Percentiles rank a stretch among this genome's conserved stretches.
phyloP scores from a whole-genome alignment of 2,797 vertebrate genomes.

The Gobionotothen gibberifrons region DNA sequence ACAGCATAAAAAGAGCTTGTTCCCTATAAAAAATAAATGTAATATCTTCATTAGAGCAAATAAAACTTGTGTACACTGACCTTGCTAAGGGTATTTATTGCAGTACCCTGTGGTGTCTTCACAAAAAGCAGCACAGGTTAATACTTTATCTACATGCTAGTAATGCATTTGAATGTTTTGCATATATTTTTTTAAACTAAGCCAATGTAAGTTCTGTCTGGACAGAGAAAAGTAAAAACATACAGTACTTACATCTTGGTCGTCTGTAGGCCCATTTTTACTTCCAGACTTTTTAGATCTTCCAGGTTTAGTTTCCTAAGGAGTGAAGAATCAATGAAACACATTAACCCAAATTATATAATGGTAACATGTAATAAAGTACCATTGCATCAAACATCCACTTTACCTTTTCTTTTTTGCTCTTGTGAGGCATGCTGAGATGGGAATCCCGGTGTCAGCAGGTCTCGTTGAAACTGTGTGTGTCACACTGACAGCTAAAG shows the following conservation, averaged over 20 bases:
- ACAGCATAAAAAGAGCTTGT: neutral
- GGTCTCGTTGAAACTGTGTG: slow-evolving; percentile 33
- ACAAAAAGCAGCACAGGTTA: neutral
- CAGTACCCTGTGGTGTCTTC: neutral
- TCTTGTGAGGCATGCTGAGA: slow-evolving; percentile 80
- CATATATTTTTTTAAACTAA: neutral
- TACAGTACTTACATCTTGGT: slow-evolving; percentile 75
- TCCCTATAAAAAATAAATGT: neutral
- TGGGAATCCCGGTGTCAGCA: slow-evolving; percentile 56
- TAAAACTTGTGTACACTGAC: neutral
- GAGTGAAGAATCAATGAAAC: neutral
- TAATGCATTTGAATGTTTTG: neutral
- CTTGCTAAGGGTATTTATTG: neutral
- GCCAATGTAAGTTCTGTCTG: neutral
- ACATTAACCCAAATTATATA: neutral
- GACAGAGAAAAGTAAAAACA: slow-evolving; percentile 18
- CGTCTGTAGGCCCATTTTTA: slow-evolving; percentile 74
- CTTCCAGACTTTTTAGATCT: slow-evolving; percentile 75
- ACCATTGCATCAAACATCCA: neutral
- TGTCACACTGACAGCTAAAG: slow-evolving; percentile 39
- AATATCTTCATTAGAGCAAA: neutral
- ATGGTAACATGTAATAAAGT: neutral
- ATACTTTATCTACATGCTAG: neutral
- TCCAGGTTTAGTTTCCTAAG: slow-evolving; percentile 77
- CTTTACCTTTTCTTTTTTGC: slow-evolving; percentile 82